These are phyloP conservation scores for Crenuchus spilurus DNA, from an alignment of 2,797 vertebrate genomes.

Conservation along the genomic window DNA sequence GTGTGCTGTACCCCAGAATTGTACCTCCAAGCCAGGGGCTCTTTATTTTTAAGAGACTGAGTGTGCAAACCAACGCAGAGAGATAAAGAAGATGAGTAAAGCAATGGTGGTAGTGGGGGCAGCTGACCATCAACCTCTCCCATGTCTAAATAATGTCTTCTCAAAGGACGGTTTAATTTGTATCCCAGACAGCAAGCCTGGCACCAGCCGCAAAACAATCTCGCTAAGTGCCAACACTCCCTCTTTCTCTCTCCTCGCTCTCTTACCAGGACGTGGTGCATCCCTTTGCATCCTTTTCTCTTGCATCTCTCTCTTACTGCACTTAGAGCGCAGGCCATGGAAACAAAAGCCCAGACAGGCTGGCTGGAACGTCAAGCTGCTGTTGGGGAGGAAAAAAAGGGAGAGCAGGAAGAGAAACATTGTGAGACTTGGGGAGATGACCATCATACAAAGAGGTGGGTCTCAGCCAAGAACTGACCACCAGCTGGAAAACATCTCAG, in stretches of 20 bases:
- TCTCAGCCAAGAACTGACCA: conserved; percentile 76
- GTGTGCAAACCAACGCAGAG: conserved; percentile 1
- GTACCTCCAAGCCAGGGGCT: no score
- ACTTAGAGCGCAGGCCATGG: conserved; percentile 18
- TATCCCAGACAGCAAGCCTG: conserved; percentile 60
- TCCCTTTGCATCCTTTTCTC: conserved; percentile 32
- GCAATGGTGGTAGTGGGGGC: background rate
- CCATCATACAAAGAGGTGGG: conserved; percentile 75
- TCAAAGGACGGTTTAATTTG: conserved; percentile 58
- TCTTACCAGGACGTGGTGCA: background rate
- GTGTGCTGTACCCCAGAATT: no score
- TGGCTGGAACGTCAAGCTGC: conserved; percentile 28
- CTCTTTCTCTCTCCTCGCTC: background rate
- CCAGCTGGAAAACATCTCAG: conserved; percentile 79
- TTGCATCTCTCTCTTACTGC: conserved; percentile 32
- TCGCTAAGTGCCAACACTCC: conserved; percentile 64
- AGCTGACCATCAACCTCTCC: conserved; percentile 55
- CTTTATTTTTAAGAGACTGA: background rate
- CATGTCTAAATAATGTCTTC: conserved; percentile 66
- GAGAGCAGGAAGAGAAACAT: background rate
- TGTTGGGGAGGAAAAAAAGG: conserved; percentile 13
- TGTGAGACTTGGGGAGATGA: conserved; percentile 52
- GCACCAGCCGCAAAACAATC: conserved; percentile 65
- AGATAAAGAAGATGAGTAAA: background rate
- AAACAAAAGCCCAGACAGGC: conserved; percentile 41